Conservation (phyloP, 2,113 vertebrate genomes). For the Todiramphus chloris region DNA sequence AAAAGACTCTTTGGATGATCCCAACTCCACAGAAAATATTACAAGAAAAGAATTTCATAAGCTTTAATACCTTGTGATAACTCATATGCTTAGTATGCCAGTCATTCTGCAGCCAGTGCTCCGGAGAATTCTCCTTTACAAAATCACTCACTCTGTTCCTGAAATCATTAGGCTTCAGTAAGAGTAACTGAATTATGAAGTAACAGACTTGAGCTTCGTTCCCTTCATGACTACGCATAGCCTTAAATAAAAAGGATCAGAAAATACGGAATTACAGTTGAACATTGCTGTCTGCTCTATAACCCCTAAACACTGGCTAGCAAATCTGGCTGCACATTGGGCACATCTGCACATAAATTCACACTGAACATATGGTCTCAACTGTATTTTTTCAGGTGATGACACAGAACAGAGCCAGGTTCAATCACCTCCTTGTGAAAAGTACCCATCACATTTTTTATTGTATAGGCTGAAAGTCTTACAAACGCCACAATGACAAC, state of each 20-base stretch:
- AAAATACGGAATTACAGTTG: not conserved
- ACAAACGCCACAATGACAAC: not conserved
- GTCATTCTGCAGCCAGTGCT: constrained; percentile 99
- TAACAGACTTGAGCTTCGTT: constrained; percentile 99
- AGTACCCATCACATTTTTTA: not conserved
- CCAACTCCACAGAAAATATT: not conserved
- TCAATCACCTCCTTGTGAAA: not conserved
- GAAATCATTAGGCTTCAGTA: constrained; percentile 98
- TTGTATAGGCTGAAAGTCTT: not conserved
- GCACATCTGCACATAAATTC: not conserved
- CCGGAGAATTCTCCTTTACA: constrained; percentile 97
- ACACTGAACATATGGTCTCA: not conserved
- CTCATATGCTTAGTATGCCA: constrained; percentile 99
- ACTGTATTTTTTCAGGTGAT: not conserved
- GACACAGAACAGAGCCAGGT: not conserved
- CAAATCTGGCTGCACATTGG: not conserved
- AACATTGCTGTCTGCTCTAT: not conserved
- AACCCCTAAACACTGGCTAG: not conserved
- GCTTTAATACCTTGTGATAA: constrained; percentile 91
- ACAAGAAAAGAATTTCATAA: not conserved
- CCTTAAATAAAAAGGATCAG: constrained; percentile 71
- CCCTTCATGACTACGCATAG: constrained; percentile 98
- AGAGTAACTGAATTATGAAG: constrained; percentile 97
- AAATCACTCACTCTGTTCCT: constrained; percentile 97
- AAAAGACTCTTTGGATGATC: not conserved